phyloP scores from a whole-genome alignment of 2,888 invertebrate species.

The Caradrina kadenii region DNA sequence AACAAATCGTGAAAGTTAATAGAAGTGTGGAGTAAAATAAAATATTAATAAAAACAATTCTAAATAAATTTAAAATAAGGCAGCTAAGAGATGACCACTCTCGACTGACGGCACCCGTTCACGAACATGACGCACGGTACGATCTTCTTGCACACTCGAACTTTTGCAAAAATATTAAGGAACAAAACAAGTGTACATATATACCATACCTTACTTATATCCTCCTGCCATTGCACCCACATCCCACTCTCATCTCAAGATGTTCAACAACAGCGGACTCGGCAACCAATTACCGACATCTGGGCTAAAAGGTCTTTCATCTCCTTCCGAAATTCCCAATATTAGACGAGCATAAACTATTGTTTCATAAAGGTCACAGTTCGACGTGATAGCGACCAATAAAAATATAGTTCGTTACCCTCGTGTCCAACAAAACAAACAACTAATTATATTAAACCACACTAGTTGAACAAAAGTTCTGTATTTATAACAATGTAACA shows the following conservation, averaged over 20 bases:
- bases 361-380: conserved; percentile 45
- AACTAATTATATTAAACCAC: conserved; percentile 36
- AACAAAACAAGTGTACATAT: no score
- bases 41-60: no score
- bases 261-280: neutral
- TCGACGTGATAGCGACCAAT: conserved; percentile 39
- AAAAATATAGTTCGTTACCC: conserved; percentile 51
- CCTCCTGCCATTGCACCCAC: neutral
- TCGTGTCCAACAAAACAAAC: conserved; percentile 40
- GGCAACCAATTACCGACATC: conserved; percentile 2
- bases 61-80: no score
- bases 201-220: neutral
- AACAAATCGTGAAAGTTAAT: no score
- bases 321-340: neutral
- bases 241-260: neutral
- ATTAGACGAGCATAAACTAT: conserved; percentile 14
- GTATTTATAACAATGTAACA: conserved; percentile 19
- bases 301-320: conserved; percentile 13
- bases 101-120: no score
- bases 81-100: no score
- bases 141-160: neutral
- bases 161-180: neutral
- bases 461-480: conserved; percentile 19
- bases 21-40: no score
- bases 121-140: no score